A percentile compares a stretch with the other conserved stretches of the same genome.
phyloP scores from a whole-genome alignment of 2,888 invertebrate species.

The Blastobasis lacticolella region DNA sequence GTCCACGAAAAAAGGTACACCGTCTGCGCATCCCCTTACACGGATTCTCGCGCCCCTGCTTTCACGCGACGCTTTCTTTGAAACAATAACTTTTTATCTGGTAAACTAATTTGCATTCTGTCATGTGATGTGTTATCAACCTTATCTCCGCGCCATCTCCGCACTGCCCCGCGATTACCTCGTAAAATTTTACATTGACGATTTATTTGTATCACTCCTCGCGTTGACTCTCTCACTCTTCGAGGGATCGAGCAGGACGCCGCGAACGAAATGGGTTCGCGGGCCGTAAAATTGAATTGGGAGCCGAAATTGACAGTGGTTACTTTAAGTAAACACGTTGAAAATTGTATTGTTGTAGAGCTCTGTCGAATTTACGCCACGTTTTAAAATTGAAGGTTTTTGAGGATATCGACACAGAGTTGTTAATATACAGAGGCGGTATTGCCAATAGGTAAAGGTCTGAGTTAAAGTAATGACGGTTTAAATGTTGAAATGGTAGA shows the following conservation, averaged over 20 bases:
- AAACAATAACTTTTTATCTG: neutral
- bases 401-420: neutral
- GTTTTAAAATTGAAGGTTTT: conserved; percentile 23
- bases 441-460: too few species aligned
- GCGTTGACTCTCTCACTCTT: conserved; percentile 25
- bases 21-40: too few species aligned
- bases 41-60: too few species aligned
- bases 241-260: conserved; percentile 19
- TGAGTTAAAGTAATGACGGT: too few species aligned
- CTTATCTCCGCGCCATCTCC: conserved; percentile 14
- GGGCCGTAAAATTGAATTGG: conserved; percentile 45
- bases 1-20: too few species aligned
- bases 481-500: too few species aligned
- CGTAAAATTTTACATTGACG: conserved; percentile 59
- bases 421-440: too few species aligned
- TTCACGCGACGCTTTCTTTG: neutral
- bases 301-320: conserved; percentile 49
- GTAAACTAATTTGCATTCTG: conserved; percentile 5
- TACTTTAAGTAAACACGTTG: conserved; percentile 47
- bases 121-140: conserved; percentile 1
- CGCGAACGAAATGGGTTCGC: conserved; percentile 15
- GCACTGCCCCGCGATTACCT: conserved; percentile 24
- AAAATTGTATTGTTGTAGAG: conserved; percentile 3
- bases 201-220: conserved; percentile 45
- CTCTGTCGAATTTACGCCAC: conserved; percentile 32